Evolutionary conservation across 1,140 invertebrate species (phyloP).

Genomic region (Dolichoris vasculosae): DNA sequence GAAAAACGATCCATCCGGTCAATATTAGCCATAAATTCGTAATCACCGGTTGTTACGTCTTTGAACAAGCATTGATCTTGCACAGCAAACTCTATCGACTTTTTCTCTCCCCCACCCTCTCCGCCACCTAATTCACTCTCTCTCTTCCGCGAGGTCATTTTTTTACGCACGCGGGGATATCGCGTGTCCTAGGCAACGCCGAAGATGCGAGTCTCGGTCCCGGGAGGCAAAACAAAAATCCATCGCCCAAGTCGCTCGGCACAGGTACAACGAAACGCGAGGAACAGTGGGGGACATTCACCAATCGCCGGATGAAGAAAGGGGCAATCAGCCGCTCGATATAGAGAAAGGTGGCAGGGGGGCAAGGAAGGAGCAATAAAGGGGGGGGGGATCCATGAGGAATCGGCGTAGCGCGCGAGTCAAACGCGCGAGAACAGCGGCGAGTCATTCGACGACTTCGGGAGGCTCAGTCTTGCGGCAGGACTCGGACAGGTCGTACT

Average conservation of each 20-base stretch:
- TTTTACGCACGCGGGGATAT: background rate
- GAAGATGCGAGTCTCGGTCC: background rate
- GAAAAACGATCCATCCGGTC: too few species aligned
- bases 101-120: background rate
- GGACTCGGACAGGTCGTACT: slow-evolving; percentile 52
- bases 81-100: background rate
- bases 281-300: background rate
- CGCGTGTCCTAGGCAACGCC: background rate
- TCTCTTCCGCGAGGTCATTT: background rate
- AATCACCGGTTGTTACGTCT: too few species aligned
- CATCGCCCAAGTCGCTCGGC: background rate
- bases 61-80: background rate
- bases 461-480: slow-evolving; percentile 58
- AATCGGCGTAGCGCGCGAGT: background rate
- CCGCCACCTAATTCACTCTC: too few species aligned
- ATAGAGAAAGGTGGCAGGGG: slow-evolving; percentile 43
- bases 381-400: slow-evolving; percentile 4
- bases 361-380: background rate
- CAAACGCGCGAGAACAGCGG: slow-evolving; percentile 1
- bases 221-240: background rate
- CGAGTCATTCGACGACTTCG: background rate
- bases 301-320: slow-evolving; percentile 39
- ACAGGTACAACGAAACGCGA: background rate
- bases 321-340: slow-evolving; percentile 13
- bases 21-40: too few species aligned